Evolutionary conservation across 2,113 vertebrate genomes (phyloP).

Genomic region (Myodes glareolus): DNA sequence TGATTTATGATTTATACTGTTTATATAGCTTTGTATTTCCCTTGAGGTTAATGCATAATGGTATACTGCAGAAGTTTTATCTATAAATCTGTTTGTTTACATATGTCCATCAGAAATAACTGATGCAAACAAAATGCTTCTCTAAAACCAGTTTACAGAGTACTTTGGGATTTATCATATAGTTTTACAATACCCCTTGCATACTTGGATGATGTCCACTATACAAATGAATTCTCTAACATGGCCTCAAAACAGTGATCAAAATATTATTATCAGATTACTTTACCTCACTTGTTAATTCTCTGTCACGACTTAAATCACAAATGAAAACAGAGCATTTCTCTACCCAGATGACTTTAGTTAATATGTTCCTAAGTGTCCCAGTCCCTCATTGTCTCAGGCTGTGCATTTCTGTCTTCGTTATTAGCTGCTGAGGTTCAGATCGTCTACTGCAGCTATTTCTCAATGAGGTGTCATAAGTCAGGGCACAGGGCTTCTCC

Average conservation of each 20-base stretch:
- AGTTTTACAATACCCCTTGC: neutral
- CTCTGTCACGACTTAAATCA: neutral
- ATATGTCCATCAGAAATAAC: slow-evolving; percentile 6
- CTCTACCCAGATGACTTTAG: neutral
- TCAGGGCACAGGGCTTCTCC: neutral
- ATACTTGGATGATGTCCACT: neutral
- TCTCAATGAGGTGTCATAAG: neutral
- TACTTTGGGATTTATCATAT: neutral
- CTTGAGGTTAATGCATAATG: slow-evolving; percentile 23
- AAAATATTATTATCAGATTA: slow-evolving; percentile 19
- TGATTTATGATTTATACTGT: neutral
- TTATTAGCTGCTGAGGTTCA: neutral
- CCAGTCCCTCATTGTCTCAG: neutral
- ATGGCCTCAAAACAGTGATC: neutral
- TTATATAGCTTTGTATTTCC: neutral
- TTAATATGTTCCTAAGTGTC: neutral
- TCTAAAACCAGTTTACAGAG: neutral
- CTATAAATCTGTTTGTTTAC: neutral
- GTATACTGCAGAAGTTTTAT: neutral
- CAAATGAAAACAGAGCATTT: neutral
- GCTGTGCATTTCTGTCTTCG: neutral
- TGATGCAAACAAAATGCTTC: neutral
- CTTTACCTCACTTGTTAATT: neutral
- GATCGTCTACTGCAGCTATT: neutral
- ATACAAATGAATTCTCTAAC: neutral